phyloP scores from a whole-genome alignment of 2,888 invertebrate genomes.

The Orchesella flavescens region DNA sequence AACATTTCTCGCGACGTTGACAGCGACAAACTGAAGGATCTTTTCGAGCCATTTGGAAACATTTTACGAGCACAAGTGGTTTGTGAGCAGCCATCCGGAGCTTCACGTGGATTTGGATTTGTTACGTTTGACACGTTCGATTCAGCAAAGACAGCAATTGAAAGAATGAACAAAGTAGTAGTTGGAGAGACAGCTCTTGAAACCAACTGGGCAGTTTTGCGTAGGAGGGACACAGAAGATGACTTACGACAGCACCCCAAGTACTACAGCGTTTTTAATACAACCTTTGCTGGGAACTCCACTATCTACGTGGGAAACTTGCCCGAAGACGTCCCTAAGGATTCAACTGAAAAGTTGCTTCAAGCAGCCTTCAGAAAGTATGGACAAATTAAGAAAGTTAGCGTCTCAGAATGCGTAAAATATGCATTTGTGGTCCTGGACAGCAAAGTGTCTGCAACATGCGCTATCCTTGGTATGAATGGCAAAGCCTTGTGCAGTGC shows the following conservation, averaged over 20 bases:
- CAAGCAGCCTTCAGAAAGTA: neutral
- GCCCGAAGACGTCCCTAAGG: neutral
- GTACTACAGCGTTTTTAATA: neutral
- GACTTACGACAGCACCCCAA: neutral
- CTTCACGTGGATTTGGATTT: neutral
- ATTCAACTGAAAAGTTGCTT: neutral
- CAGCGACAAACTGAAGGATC: neutral
- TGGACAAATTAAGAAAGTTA: neutral
- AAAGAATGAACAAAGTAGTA: neutral
- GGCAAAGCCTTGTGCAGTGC: neutral
- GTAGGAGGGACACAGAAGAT: neutral
- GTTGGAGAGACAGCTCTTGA: neutral
- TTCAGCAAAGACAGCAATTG: neutral
- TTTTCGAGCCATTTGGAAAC: neutral
- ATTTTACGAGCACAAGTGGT: neutral
- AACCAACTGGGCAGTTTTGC: neutral
- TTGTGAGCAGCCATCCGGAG: neutral
- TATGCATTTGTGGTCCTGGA: neutral
- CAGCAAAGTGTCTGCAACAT: neutral
- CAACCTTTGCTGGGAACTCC: neutral
- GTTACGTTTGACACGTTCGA: neutral
- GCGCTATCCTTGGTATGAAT: neutral
- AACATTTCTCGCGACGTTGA: neutral
- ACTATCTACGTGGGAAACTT: neutral
- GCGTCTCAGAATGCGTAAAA: neutral